phyloP scores from a whole-genome alignment of 2,888 invertebrate species.

The Aelia acuminata region DNA sequence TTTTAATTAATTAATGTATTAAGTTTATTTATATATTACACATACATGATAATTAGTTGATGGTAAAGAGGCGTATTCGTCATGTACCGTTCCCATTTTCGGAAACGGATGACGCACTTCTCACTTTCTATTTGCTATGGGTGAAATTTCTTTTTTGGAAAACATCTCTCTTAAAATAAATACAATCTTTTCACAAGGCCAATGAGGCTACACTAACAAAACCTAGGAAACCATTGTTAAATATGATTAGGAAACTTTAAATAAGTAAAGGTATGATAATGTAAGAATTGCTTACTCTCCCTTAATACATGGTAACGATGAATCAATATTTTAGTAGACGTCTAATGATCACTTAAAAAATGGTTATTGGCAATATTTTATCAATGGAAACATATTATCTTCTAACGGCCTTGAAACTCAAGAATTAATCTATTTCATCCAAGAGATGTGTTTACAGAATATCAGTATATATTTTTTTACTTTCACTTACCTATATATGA shows the following conservation, averaged over 20 bases:
- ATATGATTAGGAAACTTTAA: neutral
- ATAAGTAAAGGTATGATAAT: neutral
- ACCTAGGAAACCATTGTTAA: neutral
- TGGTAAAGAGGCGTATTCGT: neutral
- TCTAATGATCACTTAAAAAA: neutral
- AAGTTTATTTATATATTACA: no score
- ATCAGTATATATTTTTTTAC: no score
- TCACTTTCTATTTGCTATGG: neutral
- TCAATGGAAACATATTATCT: neutral
- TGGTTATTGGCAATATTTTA: neutral
- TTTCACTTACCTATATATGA: no score
- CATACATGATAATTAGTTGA: no score
- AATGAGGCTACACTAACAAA: neutral
- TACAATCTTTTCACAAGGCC: neutral
- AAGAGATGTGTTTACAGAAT: no score
- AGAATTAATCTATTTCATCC: no score
- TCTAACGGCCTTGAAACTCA: neutral
- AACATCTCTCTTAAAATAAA: neutral
- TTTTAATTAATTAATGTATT: no score
- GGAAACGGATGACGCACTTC: neutral
- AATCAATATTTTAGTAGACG: neutral
- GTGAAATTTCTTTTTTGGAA: slow-evolving; percentile 15
- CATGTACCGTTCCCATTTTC: neutral
- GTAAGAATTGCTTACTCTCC: neutral
- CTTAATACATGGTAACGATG: neutral